Base-by-base conservation (phyloP, 2,888 invertebrate species). In the Alviniconcha strummeri region DNA sequence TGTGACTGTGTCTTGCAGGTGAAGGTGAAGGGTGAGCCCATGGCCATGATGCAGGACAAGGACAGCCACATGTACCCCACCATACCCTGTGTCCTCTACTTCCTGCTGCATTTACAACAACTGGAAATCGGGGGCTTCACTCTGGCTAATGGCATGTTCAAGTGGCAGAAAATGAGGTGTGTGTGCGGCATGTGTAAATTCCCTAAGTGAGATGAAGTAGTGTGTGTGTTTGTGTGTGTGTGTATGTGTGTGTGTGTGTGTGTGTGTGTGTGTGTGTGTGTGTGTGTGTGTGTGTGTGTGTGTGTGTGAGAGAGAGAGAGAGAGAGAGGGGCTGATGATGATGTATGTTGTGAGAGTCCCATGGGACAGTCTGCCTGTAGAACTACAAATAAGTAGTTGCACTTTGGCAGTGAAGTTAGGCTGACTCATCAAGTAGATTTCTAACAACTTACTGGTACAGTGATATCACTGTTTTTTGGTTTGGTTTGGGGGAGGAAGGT, bases 131-230 rank as follows among this genome's bases (percentile, higher is more conserved):
- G 92, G 7, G 90, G 91, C 60, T 93, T 92, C 85, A 89, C 89
- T 67, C 86, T 93, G 79, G 93, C 92, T 82, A 93, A 92, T 88
- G 90, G 91, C 84, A 92, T 93, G 92, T 91, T 86, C 87, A 92
- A 92, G 84, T 93, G 93, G 93, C 87, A 89, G 75, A 93, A 93
- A 86, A 91, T 93, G 85, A 92, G 92, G 93, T 93, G 60, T 72
- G 87, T 7, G 60, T 60, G 60, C 4, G 9, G 36, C 36, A 36
- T 36, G 36, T 36, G 36, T 36, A 36, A 36, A 36, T 36, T 36
- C 36, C 36, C 36, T 36, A 36, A 36, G 36, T 36, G 36, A 36
- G 36, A 36, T 36, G 36, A 36, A 36, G 36, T 36, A 36, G 36
- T 36, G 36, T 36, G 36, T 36, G 36, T 36, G 36, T 36, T 0